Percentiles rank a stretch among this genome's conserved stretches.
Conservation (phyloP, 2,797 vertebrate species). For the Taenioides sp. region DNA sequence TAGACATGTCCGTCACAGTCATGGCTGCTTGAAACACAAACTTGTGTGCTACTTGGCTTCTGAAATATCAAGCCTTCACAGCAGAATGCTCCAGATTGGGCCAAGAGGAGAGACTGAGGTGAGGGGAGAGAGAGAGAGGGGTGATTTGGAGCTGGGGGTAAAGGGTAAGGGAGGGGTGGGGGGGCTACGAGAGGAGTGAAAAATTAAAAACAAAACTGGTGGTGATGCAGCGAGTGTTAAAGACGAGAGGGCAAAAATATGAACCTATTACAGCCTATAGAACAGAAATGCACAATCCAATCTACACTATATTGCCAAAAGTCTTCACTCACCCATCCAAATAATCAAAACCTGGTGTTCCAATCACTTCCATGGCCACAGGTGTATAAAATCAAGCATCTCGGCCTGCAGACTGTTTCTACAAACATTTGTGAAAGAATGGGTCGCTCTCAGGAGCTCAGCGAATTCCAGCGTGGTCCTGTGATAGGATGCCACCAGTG, state of each 20-base stretch:
- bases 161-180: slow-evolving; percentile 31
- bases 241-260: slow-evolving; percentile 54
- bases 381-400: too few relatives aligned
- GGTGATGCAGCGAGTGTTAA: slow-evolving; percentile 60
- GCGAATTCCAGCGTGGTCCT: too few relatives aligned
- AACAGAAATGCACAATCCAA: not conserved
- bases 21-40: slow-evolving; percentile 66
- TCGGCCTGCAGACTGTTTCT: too few relatives aligned
- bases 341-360: too few relatives aligned
- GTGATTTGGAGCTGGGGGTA: slow-evolving; percentile 5
- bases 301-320: too few relatives aligned
- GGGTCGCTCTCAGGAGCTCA: too few relatives aligned
- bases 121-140: slow-evolving; percentile 1
- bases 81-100: slow-evolving; percentile 56
- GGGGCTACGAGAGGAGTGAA: slow-evolving; percentile 55
- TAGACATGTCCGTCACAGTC: slow-evolving; percentile 73
- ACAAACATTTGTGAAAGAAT: too few relatives aligned
- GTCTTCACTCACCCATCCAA: too few relatives aligned
- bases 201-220: slow-evolving; percentile 73
- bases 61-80: slow-evolving; percentile 52
- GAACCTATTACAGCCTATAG: slow-evolving; percentile 42
- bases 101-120: slow-evolving; percentile 45
- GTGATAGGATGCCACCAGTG: too few relatives aligned
- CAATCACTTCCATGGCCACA: too few relatives aligned
- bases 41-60: slow-evolving; percentile 62